These are phyloP conservation scores for Scaptodrosophila lebanonensis DNA, from an alignment of 1,140 invertebrate species.

Conservation along the genomic window DNA sequence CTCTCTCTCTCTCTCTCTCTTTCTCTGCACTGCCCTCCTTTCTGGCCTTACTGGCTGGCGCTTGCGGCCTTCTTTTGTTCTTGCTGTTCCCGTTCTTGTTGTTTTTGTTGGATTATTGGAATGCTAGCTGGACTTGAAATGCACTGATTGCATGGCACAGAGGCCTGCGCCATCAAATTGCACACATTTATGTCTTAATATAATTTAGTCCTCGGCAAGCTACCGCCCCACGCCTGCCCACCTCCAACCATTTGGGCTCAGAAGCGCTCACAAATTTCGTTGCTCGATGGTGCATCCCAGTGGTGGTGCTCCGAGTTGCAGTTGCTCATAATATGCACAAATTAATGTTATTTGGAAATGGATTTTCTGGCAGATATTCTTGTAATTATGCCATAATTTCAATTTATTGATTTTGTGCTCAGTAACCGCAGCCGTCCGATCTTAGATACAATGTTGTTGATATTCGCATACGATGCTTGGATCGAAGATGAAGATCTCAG, in stretches of 20 bases:
- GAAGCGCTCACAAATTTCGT: neutral
- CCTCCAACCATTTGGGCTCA: neutral
- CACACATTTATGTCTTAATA: constrained; percentile 58
- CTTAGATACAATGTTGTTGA: too few species aligned
- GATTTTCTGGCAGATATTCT: constrained; percentile 22
- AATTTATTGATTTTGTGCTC: constrained; percentile 40
- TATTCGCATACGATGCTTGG: too few species aligned
- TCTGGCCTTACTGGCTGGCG: constrained; percentile 9
- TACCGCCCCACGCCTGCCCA: too few species aligned
- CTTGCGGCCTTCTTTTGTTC: constrained; percentile 19
- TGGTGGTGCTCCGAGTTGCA: neutral
- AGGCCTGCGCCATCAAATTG: constrained; percentile 4
- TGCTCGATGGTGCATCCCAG: neutral
- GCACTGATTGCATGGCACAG: neutral
- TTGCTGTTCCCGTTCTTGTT: constrained; percentile 8
- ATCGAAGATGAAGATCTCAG: too few species aligned
- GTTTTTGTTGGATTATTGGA: constrained; percentile 8
- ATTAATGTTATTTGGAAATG: constrained; percentile 42
- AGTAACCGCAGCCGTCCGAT: too few species aligned
- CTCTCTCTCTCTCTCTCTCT: constrained; percentile 6
- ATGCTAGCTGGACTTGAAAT: constrained; percentile 1
- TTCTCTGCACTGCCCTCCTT: constrained; percentile 7
- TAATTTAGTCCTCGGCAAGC: constrained; percentile 20
- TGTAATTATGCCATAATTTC: constrained; percentile 32
- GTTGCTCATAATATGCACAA: constrained; percentile 37